Evolutionary conservation across 1,140 invertebrate species (phyloP).

Genomic region (Stenopsyche tienmushanensis): DNA sequence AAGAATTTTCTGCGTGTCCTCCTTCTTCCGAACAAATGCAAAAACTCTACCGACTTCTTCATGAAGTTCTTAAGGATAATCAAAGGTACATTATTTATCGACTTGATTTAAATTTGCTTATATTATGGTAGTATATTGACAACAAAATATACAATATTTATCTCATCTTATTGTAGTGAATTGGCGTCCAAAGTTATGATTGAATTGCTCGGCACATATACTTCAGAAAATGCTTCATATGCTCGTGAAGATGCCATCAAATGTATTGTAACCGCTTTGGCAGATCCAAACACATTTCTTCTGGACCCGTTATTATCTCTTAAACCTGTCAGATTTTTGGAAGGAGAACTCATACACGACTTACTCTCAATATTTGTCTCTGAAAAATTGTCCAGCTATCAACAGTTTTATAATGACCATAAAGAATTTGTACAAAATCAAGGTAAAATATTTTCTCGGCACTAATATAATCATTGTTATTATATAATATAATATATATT

Average conservation of each 20-base stretch:
- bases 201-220: conserved; percentile 92
- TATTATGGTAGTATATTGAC: neutral
- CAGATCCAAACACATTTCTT: conserved; percentile 92
- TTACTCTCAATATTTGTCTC: conserved; percentile 94
- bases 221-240: conserved; percentile 93
- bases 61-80: conserved; percentile 76
- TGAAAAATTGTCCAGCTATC: conserved; percentile 87
- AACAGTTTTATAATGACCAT: conserved; percentile 89
- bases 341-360: conserved; percentile 94
- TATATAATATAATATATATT: conserved; percentile 23
- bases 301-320: conserved; percentile 89
- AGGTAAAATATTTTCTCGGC: conserved; percentile 55
- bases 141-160: neutral
- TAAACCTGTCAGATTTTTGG: conserved; percentile 94
- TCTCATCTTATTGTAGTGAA: conserved; percentile 64
- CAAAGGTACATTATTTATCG: conserved; percentile 51
- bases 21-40: conserved; percentile 91
- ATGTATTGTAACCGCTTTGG: conserved; percentile 92
- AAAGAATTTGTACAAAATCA: conserved; percentile 90
- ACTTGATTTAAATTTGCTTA: neutral
- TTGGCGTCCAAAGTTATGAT: conserved; percentile 95
- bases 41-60: conserved; percentile 83
- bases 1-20: conserved; percentile 79
- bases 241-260: conserved; percentile 95
- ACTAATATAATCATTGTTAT: conserved; percentile 16